A percentile compares a stretch with the other conserved stretches of the same genome.
Evolutionary conservation across 2,797 vertebrate species (phyloP).

Genomic region (Acanthiza pusilla): DNA sequence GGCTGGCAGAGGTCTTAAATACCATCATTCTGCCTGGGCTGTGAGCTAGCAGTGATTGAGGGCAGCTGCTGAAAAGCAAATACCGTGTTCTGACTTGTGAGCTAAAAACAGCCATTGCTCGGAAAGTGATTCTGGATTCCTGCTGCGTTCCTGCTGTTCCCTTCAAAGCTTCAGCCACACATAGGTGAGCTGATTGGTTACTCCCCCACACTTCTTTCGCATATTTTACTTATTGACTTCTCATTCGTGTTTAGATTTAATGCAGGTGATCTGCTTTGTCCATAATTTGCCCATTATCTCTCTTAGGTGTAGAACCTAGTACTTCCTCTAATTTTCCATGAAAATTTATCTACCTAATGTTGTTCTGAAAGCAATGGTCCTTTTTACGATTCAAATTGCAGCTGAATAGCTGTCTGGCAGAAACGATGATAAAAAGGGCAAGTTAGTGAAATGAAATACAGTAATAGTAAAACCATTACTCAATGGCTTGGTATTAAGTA

Average conservation of each 20-base stretch:
- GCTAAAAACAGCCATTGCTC: not conserved
- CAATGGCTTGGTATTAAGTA: not conserved
- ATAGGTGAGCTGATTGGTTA: not conserved
- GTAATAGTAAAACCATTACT: not conserved
- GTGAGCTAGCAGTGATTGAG: not conserved
- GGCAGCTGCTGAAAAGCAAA: not conserved
- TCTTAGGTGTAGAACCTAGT: not conserved
- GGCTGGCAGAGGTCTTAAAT: not conserved
- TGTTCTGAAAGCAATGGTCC: not conserved
- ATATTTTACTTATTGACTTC: not conserved
- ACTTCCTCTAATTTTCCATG: not conserved
- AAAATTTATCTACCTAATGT: not conserved
- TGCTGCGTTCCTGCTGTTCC: not conserved
- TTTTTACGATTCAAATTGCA: not conserved
- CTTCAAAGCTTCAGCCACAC: not conserved
- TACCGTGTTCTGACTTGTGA: not conserved
- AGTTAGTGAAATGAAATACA: constrained; percentile 4
- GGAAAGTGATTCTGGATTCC: not conserved
- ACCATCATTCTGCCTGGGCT: not conserved
- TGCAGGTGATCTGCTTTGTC: not conserved
- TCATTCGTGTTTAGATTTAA: not conserved
- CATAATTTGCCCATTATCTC: not conserved
- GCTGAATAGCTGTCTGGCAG: not conserved
- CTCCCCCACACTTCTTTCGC: not conserved
- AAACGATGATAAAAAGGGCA: not conserved